Percentiles rank a stretch among this genome's conserved stretches.
Evolutionary conservation across 2,888 invertebrate genomes (phyloP).

Genomic region (Lydus trimaculatus): DNA sequence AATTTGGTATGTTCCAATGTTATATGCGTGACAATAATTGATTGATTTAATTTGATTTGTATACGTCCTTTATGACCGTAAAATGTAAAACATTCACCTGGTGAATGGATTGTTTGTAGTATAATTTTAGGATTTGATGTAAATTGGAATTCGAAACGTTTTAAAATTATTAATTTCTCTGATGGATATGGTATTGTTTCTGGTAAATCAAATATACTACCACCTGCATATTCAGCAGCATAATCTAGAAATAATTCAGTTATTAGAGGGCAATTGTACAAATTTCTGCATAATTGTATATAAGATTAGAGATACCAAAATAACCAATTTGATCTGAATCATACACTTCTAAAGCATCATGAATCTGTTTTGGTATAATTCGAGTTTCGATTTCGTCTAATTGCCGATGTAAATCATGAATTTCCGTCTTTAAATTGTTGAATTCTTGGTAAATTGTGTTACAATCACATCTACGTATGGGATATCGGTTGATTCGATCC

Average conservation of each 20-base stretch:
- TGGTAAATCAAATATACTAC: slow-evolving; percentile 63
- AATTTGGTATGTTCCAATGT: slow-evolving; percentile 65
- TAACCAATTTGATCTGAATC: slow-evolving; percentile 67
- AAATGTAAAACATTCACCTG: slow-evolving; percentile 71
- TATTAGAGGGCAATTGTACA: too few relatives aligned
- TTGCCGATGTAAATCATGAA: not conserved
- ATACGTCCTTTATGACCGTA: slow-evolving; percentile 62
- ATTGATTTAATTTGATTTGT: slow-evolving; percentile 62
- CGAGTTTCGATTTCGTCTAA: not conserved
- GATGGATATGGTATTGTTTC: slow-evolving; percentile 56
- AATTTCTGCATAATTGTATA: not conserved
- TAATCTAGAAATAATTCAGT: slow-evolving; percentile 58
- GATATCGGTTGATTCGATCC: not conserved
- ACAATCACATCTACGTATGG: not conserved
- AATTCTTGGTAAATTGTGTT: not conserved
- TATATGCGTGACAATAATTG: slow-evolving; percentile 62
- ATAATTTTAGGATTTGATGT: slow-evolving; percentile 55
- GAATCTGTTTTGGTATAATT: slow-evolving; percentile 40
- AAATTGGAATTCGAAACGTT: slow-evolving; percentile 28
- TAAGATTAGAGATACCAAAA: slow-evolving; percentile 48
- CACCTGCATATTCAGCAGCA: slow-evolving; percentile 68
- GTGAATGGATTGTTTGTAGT: slow-evolving; percentile 54
- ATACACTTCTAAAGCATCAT: slow-evolving; percentile 56
- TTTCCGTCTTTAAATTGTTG: not conserved
- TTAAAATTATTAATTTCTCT: slow-evolving; percentile 33